Conservation (phyloP, 2,797 vertebrate species). For the Tapera naevia region DNA sequence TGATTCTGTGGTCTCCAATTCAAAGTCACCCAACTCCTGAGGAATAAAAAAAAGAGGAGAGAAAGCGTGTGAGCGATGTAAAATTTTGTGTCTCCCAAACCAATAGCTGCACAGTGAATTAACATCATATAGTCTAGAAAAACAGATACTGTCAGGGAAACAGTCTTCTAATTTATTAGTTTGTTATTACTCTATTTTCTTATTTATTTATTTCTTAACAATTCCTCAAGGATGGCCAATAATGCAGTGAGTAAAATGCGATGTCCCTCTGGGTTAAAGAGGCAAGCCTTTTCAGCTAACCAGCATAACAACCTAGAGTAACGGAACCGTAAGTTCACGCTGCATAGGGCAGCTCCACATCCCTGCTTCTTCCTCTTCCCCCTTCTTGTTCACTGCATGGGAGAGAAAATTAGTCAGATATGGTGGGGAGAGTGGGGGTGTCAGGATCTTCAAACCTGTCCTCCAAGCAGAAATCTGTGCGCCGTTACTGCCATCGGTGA, state of each 20-base stretch:
- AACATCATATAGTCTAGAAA: background rate
- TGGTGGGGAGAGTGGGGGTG: background rate
- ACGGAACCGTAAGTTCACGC: background rate
- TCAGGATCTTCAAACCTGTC: background rate
- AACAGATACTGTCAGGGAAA: constrained; percentile 17
- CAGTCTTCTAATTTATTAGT: background rate
- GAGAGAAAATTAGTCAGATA: background rate
- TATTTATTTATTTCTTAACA: background rate
- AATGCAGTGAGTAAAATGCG: background rate
- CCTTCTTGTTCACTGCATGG: background rate
- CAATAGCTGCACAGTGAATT: background rate
- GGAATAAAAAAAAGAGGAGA: background rate
- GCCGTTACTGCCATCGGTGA: background rate
- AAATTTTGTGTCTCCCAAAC: background rate
- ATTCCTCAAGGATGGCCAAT: background rate
- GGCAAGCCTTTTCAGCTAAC: background rate
- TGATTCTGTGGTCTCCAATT: constrained; percentile 32
- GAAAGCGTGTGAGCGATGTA: background rate
- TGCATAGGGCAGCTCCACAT: background rate
- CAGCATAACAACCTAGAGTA: background rate
- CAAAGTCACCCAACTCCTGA: constrained; percentile 13
- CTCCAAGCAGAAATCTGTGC: background rate
- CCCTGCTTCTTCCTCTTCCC: background rate
- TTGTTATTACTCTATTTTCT: background rate
- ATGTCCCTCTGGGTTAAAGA: background rate